phyloP scores from a whole-genome alignment of 1,140 invertebrate species.

The Hesperophylax magnus region DNA sequence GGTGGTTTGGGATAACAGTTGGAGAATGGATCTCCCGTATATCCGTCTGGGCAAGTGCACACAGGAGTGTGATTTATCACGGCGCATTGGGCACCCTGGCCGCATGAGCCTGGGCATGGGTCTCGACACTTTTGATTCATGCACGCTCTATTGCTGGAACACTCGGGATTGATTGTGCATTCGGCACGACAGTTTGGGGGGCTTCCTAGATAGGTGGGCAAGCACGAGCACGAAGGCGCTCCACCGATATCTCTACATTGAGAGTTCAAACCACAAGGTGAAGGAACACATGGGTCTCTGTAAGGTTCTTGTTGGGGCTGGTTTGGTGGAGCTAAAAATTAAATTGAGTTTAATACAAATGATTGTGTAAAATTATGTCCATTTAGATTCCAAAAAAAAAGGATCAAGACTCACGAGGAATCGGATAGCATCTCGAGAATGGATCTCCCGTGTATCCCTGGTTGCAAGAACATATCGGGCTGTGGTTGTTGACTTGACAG shows the following conservation, averaged over 20 bases:
- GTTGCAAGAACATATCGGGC: constrained; percentile 79
- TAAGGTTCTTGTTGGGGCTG: constrained; percentile 60
- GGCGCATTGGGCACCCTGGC: constrained; percentile 80
- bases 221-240: constrained; percentile 78
- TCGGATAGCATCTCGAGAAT: constrained; percentile 74
- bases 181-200: constrained; percentile 83
- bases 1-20: constrained; percentile 68
- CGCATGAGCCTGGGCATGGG: constrained; percentile 85
- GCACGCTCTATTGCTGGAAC: constrained; percentile 80
- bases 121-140: constrained; percentile 82
- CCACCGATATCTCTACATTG: constrained; percentile 77
- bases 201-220: constrained; percentile 77
- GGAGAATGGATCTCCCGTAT: constrained; percentile 80
- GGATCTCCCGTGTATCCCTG: constrained; percentile 78
- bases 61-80: constrained; percentile 81
- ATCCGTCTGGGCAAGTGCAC: constrained; percentile 79
- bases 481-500: constrained; percentile 84
- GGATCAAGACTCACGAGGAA: constrained; percentile 69
- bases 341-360: constrained; percentile 75
- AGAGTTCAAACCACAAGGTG: constrained; percentile 83
- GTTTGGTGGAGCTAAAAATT: constrained; percentile 64
- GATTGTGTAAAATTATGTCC: constrained; percentile 75
- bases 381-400: not conserved
- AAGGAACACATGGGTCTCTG: constrained; percentile 75
- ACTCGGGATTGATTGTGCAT: constrained; percentile 82